A percentile compares a stretch with the other conserved stretches of the same genome.
Conservation (phyloP, 1,140 invertebrate species). For the Doryteuthis pealeii region DNA sequence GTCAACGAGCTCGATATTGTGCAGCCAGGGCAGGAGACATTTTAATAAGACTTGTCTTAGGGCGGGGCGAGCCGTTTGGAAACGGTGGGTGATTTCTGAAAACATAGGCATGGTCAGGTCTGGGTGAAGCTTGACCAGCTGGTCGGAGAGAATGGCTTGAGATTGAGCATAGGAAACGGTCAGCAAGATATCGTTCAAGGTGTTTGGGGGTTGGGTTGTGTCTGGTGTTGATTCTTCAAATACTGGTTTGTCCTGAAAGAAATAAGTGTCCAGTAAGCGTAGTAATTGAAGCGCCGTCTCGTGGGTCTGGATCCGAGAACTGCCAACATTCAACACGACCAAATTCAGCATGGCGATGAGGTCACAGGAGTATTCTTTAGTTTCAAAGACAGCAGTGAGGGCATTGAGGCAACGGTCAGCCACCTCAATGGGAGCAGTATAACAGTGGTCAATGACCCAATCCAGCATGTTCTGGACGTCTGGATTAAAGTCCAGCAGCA, state of each 20-base stretch:
- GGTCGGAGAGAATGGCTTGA: slow-evolving; percentile 87
- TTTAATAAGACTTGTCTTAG: slow-evolving; percentile 86
- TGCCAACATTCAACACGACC: slow-evolving; percentile 92
- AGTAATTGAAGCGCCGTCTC: slow-evolving; percentile 91
- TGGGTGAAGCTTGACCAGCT: slow-evolving; percentile 89
- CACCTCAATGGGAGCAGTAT: slow-evolving; percentile 84
- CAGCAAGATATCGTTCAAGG: slow-evolving; percentile 75
- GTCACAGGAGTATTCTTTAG: slow-evolving; percentile 98
- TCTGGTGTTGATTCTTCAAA: slow-evolving; percentile 46
- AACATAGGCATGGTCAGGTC: slow-evolving; percentile 99
- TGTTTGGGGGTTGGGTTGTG: slow-evolving; percentile 26
- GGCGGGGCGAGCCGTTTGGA: slow-evolving; percentile 91
- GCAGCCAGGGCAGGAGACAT: slow-evolving; percentile 94
- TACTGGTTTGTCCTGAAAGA: slow-evolving; percentile 68
- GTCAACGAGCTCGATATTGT: slow-evolving; percentile 98
- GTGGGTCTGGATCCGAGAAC: slow-evolving; percentile 85
- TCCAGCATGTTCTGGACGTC: slow-evolving; percentile 90
- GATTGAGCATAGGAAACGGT: slow-evolving; percentile 86
- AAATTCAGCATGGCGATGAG: slow-evolving; percentile 97
- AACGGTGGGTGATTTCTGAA: slow-evolving; percentile 91
- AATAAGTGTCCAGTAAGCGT: slow-evolving; percentile 90
- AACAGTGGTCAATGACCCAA: slow-evolving; percentile 97
- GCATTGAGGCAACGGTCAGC: slow-evolving; percentile 95
- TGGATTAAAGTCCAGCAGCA: slow-evolving; percentile 93
- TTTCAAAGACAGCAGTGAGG: slow-evolving; percentile 92